Evolutionary conservation across 23 tunicate genomes (phyloP), one percentile per base, ranked within the genome.

Genomic region (Phallusia fumigata): DNA sequence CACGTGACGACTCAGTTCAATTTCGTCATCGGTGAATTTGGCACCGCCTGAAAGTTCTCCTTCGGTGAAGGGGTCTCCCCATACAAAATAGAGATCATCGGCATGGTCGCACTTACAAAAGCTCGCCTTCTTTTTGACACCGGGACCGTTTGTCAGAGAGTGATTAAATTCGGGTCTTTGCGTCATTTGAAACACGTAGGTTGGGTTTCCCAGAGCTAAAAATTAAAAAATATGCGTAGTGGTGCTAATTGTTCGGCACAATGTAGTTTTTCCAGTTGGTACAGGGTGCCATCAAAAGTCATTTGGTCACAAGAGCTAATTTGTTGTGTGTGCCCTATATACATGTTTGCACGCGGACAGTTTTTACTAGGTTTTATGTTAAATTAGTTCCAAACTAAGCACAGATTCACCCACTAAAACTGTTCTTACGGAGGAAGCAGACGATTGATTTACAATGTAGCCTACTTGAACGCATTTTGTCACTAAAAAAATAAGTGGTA

Each of bases 81-180:
- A 90, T 0, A 95, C 50, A 69, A 82, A 95, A 35, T 83, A 74
- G 12, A 85, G 74, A 69, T 84, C 93, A 52, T 95, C 98, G 30
- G 91, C 89, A 65, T 95, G 98, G 53, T 95, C 98, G 34, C 95
- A 86, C 36, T 52, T 65, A 22, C 90, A 95, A 80, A 89, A 95
- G 51, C 78, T 90, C 10, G 90, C 84, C 33, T 90, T 86, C 53
- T 93, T 93, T 52, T 75, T 85, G 30, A 93, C 53, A 19, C 87
- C 85, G 2, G 93, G 93, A 21, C 98, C 98, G 81, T 93, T 93
- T 0, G 74, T n/a, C 24, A 28, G 65, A 22, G 89, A 85, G 33
- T 93, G 93, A 35, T 82, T 93, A 51, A 88, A 88, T 12, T 93
- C 90, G 0, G 84, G 93, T 65, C 30, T 77, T 78, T 88, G 87